phyloP scores from a whole-genome alignment of 2,797 vertebrate genomes.

The Malacoraja senta region DNA sequence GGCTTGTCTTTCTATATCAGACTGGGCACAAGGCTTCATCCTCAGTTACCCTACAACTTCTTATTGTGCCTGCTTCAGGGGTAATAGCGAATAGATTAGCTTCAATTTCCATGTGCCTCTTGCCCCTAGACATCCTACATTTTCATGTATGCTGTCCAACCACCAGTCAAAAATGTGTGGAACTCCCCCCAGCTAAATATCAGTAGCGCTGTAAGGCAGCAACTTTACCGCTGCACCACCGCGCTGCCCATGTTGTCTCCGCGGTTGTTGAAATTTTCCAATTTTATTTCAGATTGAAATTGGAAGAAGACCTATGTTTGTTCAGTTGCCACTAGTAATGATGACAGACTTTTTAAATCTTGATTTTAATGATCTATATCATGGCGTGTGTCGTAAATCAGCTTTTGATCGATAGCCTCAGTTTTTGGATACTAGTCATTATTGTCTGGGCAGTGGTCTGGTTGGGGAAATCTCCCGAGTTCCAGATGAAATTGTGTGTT shows the following conservation, averaged over 20 bases:
- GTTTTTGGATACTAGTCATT: background rate
- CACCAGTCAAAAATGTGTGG: background rate
- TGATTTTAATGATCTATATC: background rate
- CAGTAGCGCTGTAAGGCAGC: background rate
- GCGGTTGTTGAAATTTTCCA: no score
- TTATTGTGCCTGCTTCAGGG: no score
- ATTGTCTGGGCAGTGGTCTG: background rate
- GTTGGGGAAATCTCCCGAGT: background rate
- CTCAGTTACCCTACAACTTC: background rate
- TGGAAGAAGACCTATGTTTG: background rate
- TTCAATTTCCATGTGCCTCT: background rate
- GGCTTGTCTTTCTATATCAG: background rate
- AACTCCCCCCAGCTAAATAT: background rate
- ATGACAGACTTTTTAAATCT: background rate
- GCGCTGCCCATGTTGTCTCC: no score
- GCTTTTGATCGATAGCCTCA: background rate
- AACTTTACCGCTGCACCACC: no score
- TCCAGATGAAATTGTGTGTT: background rate
- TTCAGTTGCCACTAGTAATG: background rate
- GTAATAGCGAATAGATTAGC: background rate
- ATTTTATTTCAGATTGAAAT: background rate
- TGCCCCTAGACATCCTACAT: background rate
- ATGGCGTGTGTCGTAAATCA: background rate
- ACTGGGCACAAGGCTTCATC: background rate
- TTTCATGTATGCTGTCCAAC: background rate